Conservation (phyloP, 2,113 vertebrate species). For the western clawed frog (Xenopus tropicalis) region UCB_Xtro_10.0 CM004450.2:55796501-55797000, state of each 20-base stretch:
- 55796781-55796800: slow-evolving; percentile 28
- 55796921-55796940: no score
- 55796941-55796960: no score
- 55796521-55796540: no score
- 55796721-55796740: slow-evolving; percentile 30
- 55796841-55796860: no score
- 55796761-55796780: slow-evolving; percentile 16
- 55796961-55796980: no score
- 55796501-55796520: no score
- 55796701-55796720: slow-evolving; percentile 43
- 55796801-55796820: slow-evolving; percentile 23
- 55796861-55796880: neutral
- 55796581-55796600: slow-evolving; percentile 52
- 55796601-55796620: slow-evolving; percentile 58
- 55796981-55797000: no score
- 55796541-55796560: no score
- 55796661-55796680: slow-evolving; percentile 80
- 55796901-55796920: neutral
- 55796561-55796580: no score
- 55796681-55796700: slow-evolving; percentile 53
- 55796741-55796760: neutral
- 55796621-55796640: slow-evolving; percentile 62
- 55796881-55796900: no score
- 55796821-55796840: neutral
- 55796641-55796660: slow-evolving; percentile 70